Percentiles rank a stretch among this genome's conserved stretches.
Conservation (phyloP, 2,113 vertebrate genomes). For the Coryphaenoides rupestris region DNA sequence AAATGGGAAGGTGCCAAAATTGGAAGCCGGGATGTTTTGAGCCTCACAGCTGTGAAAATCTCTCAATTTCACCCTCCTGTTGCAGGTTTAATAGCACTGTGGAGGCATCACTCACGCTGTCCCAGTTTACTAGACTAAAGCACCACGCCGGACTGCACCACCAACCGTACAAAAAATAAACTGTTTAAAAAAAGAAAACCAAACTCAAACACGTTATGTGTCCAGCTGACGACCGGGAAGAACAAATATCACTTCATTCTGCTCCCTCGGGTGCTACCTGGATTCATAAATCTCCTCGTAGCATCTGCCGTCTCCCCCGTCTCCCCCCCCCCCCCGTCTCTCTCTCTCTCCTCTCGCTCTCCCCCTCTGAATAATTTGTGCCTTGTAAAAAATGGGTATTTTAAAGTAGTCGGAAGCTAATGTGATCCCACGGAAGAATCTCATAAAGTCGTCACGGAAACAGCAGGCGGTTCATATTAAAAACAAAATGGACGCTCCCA, state of each 20-base stretch:
- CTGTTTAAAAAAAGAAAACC: not conserved
- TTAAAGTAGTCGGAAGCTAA: too few species aligned
- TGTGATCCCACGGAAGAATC: too few species aligned
- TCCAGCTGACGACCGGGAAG: too few species aligned
- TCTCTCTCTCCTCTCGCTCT: too few species aligned
- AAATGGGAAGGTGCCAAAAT: not conserved
- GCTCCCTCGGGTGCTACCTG: conserved; percentile 31
- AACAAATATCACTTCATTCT: too few species aligned
- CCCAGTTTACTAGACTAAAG: conserved; percentile 9
- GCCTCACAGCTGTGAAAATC: not conserved
- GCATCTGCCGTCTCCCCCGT: conserved; percentile 66
- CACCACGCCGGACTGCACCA: not conserved
- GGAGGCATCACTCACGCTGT: not conserved
- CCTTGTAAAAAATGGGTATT: too few species aligned
- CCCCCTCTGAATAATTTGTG: too few species aligned
- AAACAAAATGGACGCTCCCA: too few species aligned
- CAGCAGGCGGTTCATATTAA: too few species aligned
- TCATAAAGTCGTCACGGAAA: too few species aligned
- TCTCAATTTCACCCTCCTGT: not conserved
- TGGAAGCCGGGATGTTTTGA: not conserved
- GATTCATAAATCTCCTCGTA: conserved; percentile 79
- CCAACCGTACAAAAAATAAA: not conserved
- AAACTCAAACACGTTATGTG: too few species aligned
- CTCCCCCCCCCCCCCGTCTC: not conserved
- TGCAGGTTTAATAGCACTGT: not conserved